These are phyloP conservation scores for Ostrea edulis DNA, from an alignment of 1,140 invertebrate species.

Conservation along the genomic window DNA sequence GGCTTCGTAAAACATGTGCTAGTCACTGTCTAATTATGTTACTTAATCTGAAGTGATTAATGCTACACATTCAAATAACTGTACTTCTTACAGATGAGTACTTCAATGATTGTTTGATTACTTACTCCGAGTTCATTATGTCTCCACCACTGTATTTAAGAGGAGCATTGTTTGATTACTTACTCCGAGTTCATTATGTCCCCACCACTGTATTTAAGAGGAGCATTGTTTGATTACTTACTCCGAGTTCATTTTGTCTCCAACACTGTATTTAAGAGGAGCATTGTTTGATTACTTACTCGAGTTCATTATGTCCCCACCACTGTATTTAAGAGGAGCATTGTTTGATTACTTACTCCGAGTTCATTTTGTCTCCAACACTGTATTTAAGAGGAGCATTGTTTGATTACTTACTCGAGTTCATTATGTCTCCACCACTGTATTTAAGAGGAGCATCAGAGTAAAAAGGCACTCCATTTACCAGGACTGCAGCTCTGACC, in stretches of 20 bases:
- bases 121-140: neutral
- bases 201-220: too few relatives aligned
- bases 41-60: too few relatives aligned
- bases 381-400: too few relatives aligned
- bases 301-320: neutral
- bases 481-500: slow-evolving; percentile 3
- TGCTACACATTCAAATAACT: too few relatives aligned
- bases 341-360: neutral
- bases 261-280: too few relatives aligned
- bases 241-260: neutral
- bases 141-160: neutral
- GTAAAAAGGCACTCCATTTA: neutral
- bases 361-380: neutral
- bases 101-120: too few relatives aligned
- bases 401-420: neutral
- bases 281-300: neutral
- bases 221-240: neutral
- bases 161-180: neutral
- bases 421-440: neutral
- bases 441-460: neutral
- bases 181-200: neutral
- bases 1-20: too few relatives aligned
- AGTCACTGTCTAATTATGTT: too few relatives aligned
- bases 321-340: too few relatives aligned
- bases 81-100: too few relatives aligned